Conservation (phyloP, 2,888 invertebrate species). For the Phasia obesa region DNA sequence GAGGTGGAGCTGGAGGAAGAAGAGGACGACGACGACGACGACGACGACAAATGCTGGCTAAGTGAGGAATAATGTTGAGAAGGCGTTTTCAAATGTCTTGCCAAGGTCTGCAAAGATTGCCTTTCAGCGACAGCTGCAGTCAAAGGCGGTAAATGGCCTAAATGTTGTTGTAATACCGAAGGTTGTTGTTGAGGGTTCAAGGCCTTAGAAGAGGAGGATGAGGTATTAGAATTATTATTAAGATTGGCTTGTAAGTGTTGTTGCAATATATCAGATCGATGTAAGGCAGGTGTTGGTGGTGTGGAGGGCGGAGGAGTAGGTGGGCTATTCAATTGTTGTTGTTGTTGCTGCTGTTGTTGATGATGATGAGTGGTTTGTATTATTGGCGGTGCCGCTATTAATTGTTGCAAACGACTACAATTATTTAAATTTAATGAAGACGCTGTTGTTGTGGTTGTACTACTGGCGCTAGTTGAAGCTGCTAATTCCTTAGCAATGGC, state of each 20-base stretch:
- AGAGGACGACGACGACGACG: conserved; percentile 4
- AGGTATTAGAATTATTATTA: conserved; percentile 1
- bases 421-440: conserved; percentile 53
- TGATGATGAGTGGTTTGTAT: conserved; percentile 69
- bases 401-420: conserved; percentile 81
- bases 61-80: conserved; percentile 67
- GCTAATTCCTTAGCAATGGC: conserved; percentile 44
- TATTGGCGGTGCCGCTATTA: conserved; percentile 79
- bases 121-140: conserved; percentile 54
- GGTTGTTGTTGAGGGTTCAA: conserved; percentile 66
- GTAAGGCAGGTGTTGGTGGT: conserved; percentile 66
- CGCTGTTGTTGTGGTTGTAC: conserved; percentile 36
- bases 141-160: conserved; percentile 80
- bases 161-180: conserved; percentile 81
- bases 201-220: conserved; percentile 22
- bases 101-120: conserved; percentile 73
- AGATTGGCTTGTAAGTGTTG: conserved; percentile 58
- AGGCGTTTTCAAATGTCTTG: conserved; percentile 78
- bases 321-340: conserved; percentile 68
- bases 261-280: conserved; percentile 59
- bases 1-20: not conserved
- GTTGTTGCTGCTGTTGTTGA: conserved; percentile 72
- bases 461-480: conserved; percentile 36
- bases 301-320: conserved; percentile 70
- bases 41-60: conserved; percentile 35